Percentiles rank a stretch among this genome's conserved stretches.
These are phyloP conservation scores for Crotalus adamanteus DNA, from an alignment of 2,797 vertebrate genomes.

Conservation along the genomic window DNA sequence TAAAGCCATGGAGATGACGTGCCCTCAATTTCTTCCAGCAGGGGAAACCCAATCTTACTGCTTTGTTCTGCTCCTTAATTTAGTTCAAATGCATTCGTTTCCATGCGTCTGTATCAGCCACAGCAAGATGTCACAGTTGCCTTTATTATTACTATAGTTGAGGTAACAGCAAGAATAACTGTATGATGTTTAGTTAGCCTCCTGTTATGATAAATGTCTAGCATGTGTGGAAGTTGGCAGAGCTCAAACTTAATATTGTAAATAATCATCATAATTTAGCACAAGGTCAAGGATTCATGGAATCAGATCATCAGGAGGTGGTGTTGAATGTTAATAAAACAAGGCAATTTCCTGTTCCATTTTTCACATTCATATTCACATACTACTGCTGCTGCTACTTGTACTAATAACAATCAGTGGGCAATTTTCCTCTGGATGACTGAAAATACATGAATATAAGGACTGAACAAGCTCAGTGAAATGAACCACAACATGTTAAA, in stretches of 20 bases:
- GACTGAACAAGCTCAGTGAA: neutral
- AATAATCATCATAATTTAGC: neutral
- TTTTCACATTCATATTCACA: constrained; percentile 9
- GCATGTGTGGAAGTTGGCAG: constrained; percentile 36
- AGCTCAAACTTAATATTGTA: constrained; percentile 29
- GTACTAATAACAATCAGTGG: neutral
- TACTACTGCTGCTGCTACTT: neutral
- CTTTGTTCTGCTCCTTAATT: constrained; percentile 7
- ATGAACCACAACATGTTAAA: neutral
- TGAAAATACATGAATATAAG: neutral
- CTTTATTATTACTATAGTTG: neutral
- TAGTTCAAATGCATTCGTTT: neutral
- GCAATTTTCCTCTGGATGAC: neutral
- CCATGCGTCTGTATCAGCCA: neutral
- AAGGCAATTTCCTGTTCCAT: constrained; percentile 7
- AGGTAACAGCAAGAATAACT: constrained; percentile 4
- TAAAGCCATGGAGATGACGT: neutral
- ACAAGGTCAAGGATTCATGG: constrained; percentile 5
- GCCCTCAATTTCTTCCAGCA: neutral
- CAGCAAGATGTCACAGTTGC: constrained; percentile 10
- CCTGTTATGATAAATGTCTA: constrained; percentile 31
- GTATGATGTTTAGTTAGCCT: constrained; percentile 27
- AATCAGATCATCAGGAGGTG: constrained; percentile 12
- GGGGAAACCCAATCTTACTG: neutral
- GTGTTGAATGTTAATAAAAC: constrained; percentile 10